Evolutionary conservation across 2,888 invertebrate species (phyloP).

Genomic region (Junonia oenone): DNA sequence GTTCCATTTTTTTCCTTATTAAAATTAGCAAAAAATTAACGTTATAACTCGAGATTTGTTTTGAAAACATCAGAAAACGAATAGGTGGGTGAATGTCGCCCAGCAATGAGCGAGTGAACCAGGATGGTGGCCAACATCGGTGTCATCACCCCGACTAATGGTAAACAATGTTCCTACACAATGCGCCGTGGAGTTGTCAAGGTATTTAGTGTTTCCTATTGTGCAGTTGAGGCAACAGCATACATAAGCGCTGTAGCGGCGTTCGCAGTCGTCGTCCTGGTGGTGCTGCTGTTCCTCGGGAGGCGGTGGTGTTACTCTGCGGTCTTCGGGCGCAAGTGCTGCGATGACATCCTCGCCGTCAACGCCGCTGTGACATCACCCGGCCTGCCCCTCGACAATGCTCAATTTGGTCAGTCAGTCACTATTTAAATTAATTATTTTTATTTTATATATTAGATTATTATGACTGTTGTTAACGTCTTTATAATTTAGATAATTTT

Average conservation of each 20-base stretch:
- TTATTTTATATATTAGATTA: not conserved
- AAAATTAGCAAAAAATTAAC: slow-evolving; percentile 8
- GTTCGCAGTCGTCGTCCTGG: slow-evolving; percentile 88
- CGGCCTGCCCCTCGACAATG: slow-evolving; percentile 59
- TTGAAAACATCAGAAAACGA: slow-evolving; percentile 8
- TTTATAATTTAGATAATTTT: not conserved
- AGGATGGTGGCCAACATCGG: slow-evolving; percentile 71
- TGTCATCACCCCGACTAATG: slow-evolving; percentile 62
- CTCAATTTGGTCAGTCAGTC: slow-evolving; percentile 66
- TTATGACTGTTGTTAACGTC: not conserved
- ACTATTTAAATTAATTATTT: not conserved
- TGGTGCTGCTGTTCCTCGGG: slow-evolving; percentile 92
- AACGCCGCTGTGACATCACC: slow-evolving; percentile 62
- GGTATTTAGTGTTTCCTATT: slow-evolving; percentile 31
- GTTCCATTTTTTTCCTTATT: slow-evolving; percentile 47
- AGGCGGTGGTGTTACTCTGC: slow-evolving; percentile 81
- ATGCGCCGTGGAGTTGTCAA: slow-evolving; percentile 22
- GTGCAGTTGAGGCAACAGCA: slow-evolving; percentile 90
- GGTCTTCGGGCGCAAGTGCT: slow-evolving; percentile 59
- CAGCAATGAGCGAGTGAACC: slow-evolving; percentile 33
- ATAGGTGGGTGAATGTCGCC: slow-evolving; percentile 23
- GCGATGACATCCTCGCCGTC: slow-evolving; percentile 67
- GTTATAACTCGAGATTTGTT: slow-evolving; percentile 12
- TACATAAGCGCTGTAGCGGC: slow-evolving; percentile 93
- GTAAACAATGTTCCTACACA: slow-evolving; percentile 49